phyloP scores from a whole-genome alignment of 2,888 invertebrate species.

The Congeria kusceri region DNA sequence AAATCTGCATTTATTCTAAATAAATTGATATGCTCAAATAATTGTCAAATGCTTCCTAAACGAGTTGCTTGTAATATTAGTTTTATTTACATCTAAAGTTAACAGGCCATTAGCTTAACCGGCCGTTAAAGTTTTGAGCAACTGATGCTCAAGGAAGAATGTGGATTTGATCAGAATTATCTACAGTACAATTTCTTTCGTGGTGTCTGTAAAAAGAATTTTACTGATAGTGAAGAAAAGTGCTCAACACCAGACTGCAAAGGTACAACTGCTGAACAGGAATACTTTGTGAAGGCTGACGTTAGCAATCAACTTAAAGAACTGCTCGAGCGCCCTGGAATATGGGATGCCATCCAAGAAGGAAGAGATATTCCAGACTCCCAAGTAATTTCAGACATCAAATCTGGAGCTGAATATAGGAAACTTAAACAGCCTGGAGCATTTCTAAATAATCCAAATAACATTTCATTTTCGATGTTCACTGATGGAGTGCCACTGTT shows the following conservation, averaged over 20 bases:
- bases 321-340: slow-evolving; percentile 22
- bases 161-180: slow-evolving; percentile 37
- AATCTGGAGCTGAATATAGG: slow-evolving; percentile 26
- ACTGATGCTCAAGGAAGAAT: slow-evolving; percentile 19
- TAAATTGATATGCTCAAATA: no score
- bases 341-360: slow-evolving; percentile 26
- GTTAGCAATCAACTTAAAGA: slow-evolving; percentile 28
- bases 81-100: no score
- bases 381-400: slow-evolving; percentile 41
- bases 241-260: slow-evolving; percentile 36
- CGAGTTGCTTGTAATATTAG: no score
- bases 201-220: slow-evolving; percentile 21
- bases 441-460: slow-evolving; percentile 23
- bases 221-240: slow-evolving; percentile 4
- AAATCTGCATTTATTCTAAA: no score
- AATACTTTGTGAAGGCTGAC: slow-evolving; percentile 31
- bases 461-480: slow-evolving; percentile 33
- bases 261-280: slow-evolving; percentile 1
- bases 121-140: no score
- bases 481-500: slow-evolving; percentile 38
- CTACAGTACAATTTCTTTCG: slow-evolving; percentile 25
- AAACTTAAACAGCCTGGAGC: slow-evolving; percentile 33
- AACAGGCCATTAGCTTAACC: no score
- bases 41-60: no score
- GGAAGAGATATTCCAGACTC: neutral